phyloP scores from a whole-genome alignment of 2,888 invertebrate species.

The Eupithecia inturbata region DNA sequence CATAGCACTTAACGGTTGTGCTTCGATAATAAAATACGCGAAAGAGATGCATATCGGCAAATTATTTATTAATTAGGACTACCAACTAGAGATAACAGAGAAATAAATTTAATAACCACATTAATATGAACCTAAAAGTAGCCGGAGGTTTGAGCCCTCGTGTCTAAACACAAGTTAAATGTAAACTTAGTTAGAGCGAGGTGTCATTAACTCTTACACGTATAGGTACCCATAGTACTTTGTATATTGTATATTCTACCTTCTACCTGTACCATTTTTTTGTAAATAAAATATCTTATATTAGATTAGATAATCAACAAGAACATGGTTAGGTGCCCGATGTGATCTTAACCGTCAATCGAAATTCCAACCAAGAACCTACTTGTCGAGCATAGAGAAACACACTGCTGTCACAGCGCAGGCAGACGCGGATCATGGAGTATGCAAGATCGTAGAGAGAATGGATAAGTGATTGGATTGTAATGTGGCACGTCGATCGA shows the following conservation, averaged over 20 bases:
- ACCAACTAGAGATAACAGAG: background rate
- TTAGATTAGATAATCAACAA: background rate
- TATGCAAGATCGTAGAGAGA: background rate
- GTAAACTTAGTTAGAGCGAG: too few relatives aligned
- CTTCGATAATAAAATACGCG: background rate
- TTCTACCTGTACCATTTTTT: too few relatives aligned
- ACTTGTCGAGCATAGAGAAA: background rate
- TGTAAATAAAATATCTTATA: too few relatives aligned
- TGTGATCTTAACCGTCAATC: background rate
- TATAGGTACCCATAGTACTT: too few relatives aligned
- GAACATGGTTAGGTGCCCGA: background rate
- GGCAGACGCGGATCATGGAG: background rate
- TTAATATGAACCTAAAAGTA: too few relatives aligned
- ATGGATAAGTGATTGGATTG: background rate
- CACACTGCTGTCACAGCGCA: background rate
- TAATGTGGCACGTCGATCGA: background rate
- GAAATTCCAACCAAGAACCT: background rate
- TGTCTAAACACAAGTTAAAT: too few relatives aligned
- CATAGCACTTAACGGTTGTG: background rate
- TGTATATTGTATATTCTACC: too few relatives aligned
- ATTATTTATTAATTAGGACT: background rate
- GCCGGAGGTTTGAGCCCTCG: too few relatives aligned
- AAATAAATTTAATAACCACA: background rate
- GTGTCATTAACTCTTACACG: too few relatives aligned
- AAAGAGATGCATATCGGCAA: background rate